Conservation (phyloP, 2,113 vertebrate species). For the Alces alces region DNA sequence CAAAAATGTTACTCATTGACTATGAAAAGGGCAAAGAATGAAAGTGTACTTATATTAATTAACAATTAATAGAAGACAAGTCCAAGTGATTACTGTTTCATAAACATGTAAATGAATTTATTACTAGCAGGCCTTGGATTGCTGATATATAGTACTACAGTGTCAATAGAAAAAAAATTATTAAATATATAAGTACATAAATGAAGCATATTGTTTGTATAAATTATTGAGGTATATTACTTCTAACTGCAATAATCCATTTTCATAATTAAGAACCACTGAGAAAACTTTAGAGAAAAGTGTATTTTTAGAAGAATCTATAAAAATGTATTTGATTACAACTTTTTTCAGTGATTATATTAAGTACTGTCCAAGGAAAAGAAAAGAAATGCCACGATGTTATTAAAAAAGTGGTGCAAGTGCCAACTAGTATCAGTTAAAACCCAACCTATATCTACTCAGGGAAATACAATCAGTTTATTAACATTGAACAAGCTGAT, state of each 20-base stretch:
- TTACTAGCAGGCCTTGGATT: neutral
- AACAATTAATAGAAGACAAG: constrained; percentile 62
- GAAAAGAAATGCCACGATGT: neutral
- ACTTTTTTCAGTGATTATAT: neutral
- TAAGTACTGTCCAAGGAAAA: neutral
- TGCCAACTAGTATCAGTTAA: neutral
- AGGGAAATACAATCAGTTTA: neutral
- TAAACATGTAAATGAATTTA: constrained; percentile 48
- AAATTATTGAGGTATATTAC: constrained; percentile 45
- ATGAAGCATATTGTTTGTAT: constrained; percentile 37
- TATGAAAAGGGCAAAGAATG: constrained; percentile 46
- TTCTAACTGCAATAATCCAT: constrained; percentile 12
- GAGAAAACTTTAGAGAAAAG: neutral
- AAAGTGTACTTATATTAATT: constrained; percentile 62
- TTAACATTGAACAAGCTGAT: neutral
- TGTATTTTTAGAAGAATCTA: neutral
- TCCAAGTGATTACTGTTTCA: constrained; percentile 56
- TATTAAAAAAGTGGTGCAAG: neutral
- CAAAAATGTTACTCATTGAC: constrained; percentile 43
- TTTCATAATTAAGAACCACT: neutral
- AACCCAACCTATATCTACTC: neutral
- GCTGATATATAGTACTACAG: neutral
- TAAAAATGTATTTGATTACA: neutral
- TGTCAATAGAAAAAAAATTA: constrained; percentile 27
- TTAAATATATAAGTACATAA: constrained; percentile 65